Conservation (phyloP, 1,140 invertebrate species). For the Eriosoma lanigerum region DNA sequence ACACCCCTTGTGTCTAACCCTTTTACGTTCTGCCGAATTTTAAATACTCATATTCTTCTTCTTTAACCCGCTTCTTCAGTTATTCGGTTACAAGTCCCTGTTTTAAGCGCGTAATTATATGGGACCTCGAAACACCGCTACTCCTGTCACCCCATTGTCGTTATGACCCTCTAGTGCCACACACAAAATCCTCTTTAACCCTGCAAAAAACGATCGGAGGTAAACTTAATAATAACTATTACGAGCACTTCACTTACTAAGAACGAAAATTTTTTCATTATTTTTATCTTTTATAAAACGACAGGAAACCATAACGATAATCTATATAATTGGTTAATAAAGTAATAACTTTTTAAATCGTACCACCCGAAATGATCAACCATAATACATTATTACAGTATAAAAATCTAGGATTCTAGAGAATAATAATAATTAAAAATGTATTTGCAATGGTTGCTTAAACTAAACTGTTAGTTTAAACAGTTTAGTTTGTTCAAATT, state of each 20-base stretch:
- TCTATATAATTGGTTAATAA: background rate
- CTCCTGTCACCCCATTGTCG: background rate
- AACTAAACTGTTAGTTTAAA: background rate
- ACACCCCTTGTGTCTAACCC: constrained; percentile 38
- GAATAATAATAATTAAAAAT: background rate
- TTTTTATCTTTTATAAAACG: background rate
- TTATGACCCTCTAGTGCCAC: background rate
- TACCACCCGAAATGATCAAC: background rate
- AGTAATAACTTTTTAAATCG: constrained; percentile 25
- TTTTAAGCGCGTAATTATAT: constrained; percentile 44
- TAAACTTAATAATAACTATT: constrained; percentile 49
- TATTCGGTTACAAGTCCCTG: constrained; percentile 42
- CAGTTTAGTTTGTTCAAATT: background rate
- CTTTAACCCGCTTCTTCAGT: constrained; percentile 32
- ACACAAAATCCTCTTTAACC: constrained; percentile 24
- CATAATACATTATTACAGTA: background rate
- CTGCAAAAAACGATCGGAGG: constrained; percentile 39
- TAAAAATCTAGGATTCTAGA: background rate
- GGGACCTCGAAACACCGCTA: constrained; percentile 6
- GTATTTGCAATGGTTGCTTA: no score
- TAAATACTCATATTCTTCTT: constrained; percentile 41
- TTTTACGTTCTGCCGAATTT: constrained; percentile 47
- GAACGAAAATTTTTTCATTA: constrained; percentile 10
- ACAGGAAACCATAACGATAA: background rate
- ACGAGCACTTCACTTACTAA: background rate